A percentile compares a stretch with the other conserved stretches of the same genome.
These are phyloP conservation scores for Heliopora coerulea DNA, from an alignment of 92 coral and sea anemone species.

Conservation along the genomic window DNA sequence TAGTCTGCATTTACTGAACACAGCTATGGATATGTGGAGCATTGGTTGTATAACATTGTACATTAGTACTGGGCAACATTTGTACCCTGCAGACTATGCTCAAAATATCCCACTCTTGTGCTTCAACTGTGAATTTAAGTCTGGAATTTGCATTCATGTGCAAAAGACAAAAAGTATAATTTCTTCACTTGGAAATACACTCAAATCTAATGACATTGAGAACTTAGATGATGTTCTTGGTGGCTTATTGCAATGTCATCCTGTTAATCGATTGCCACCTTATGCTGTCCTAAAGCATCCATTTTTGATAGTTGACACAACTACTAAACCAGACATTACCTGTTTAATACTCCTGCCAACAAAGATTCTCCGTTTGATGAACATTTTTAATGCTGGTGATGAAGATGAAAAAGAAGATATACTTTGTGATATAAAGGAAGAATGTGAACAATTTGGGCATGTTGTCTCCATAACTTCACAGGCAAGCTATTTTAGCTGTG, in stretches of 20 bases:
- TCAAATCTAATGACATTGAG: neutral
- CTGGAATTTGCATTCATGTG: neutral
- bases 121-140: neutral
- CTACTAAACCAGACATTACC: constrained; percentile 55
- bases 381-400: constrained; percentile 53
- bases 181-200: neutral
- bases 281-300: neutral
- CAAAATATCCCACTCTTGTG: neutral
- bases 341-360: constrained; percentile 74
- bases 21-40: constrained; percentile 80
- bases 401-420: constrained; percentile 58
- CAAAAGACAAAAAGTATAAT: neutral
- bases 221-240: neutral
- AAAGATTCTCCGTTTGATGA: constrained; percentile 70
- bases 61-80: constrained; percentile 53
- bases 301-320: neutral
- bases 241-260: constrained; percentile 22
- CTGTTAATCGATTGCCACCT: neutral
- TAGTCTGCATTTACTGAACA: neutral
- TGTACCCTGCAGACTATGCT: constrained; percentile 4
- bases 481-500: neutral
- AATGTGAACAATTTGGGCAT: constrained; percentile 71
- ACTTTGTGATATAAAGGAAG: constrained; percentile 60
- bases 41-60: constrained; percentile 70
- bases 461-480: constrained; percentile 42